phyloP scores from a whole-genome alignment of 2,113 vertebrate genomes.

The Microcebus griseorufus region DNA sequence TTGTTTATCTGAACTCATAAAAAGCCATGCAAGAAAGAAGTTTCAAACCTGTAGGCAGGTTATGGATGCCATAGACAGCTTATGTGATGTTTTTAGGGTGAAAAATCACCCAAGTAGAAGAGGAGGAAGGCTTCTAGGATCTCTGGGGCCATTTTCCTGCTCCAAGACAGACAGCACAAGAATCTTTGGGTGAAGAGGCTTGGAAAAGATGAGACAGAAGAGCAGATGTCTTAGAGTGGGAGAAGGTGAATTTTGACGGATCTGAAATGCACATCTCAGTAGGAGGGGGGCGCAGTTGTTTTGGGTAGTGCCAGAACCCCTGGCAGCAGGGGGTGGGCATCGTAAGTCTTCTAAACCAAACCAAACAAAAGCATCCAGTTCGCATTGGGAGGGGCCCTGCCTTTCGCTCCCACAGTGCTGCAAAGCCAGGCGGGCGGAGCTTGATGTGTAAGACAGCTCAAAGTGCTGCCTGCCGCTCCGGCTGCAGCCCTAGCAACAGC shows the following conservation, averaged over 20 bases:
- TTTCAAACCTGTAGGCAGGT: constrained; percentile 18
- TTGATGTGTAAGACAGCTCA: neutral
- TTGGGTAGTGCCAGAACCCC: neutral
- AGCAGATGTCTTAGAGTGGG: neutral
- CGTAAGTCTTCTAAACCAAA: neutral
- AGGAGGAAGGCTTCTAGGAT: neutral
- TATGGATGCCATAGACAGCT: constrained; percentile 50
- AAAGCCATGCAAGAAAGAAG: constrained; percentile 15
- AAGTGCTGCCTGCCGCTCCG: neutral
- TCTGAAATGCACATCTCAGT: neutral
- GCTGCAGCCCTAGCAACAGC: neutral
- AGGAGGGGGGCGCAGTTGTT: neutral
- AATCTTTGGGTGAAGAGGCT: neutral
- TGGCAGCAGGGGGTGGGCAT: neutral
- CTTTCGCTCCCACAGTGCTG: neutral
- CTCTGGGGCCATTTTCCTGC: neutral
- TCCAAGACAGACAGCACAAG: neutral
- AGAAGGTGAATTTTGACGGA: too few species aligned
- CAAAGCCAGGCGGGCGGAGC: neutral
- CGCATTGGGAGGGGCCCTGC: neutral
- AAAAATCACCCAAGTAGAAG: constrained; percentile 26
- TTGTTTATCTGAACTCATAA: constrained; percentile 68
- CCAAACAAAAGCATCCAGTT: neutral
- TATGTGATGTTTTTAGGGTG: constrained; percentile 34
- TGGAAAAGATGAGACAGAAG: neutral